Evolutionary conservation across 2,113 vertebrate genomes (phyloP), one percentile per base, ranked within the genome.

Genomic region (Neolamprologus sp.): DNA sequence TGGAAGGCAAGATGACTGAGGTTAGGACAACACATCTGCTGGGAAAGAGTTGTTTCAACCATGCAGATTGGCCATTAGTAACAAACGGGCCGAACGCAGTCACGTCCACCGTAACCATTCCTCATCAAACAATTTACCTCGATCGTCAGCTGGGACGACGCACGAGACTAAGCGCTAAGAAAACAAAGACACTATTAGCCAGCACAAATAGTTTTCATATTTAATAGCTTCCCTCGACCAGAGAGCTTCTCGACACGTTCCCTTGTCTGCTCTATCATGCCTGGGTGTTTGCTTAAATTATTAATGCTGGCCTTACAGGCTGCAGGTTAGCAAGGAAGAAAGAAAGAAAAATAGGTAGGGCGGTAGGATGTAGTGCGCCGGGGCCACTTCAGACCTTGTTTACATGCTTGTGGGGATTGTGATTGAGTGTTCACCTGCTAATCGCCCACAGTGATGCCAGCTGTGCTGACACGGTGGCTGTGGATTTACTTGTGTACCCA

Each of bases 271-370:
- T 95, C 93, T 93, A 94, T 94, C 95, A 93, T 86, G 35, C 85
- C 89, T 85, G 94, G 94, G 93, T 90, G 95, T 90, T 89, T 80
- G 55, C 40, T 92, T 95, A 80, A 93, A 96, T 96, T 96, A 97
- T 96, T 96, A 90, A 96, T 88, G 87, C 7, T 84, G 73, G 87
- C 86, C 90, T 93, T 84, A 80, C 85, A 85, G 83, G 83, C 81
- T 89, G 87, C 84, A 88, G 92, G 93, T 95, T 93, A 87, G 91
- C 85, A 91, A 49, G 90, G 23, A 68, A 65, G 4, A 21, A 92
- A 40, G 87, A 71, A 71, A 92, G 3, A 60, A 68, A 92, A 65
- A 65, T 37, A 37, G 92, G 75, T 84, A 63, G 47, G 55, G 14
- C 2, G 17, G 21, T 83, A 28, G 87, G 14, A 57, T 54, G 83